These are phyloP conservation scores for Drosophila falleni DNA, from an alignment of 2,888 invertebrate species.

Conservation along the genomic window DNA sequence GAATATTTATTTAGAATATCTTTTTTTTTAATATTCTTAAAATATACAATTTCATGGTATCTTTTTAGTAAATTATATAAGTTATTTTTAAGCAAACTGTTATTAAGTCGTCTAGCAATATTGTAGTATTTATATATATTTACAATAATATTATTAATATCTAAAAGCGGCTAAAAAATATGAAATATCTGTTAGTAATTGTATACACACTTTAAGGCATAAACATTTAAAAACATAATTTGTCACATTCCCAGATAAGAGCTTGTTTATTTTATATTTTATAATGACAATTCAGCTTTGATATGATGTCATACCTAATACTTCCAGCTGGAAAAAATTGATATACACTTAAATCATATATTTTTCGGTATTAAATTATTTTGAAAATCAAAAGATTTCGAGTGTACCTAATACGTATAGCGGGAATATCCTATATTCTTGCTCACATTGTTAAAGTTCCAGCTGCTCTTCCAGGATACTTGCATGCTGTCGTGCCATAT, in stretches of 20 bases:
- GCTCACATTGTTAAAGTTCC: slow-evolving; percentile 19
- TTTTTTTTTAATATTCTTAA: neutral
- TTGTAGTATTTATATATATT: neutral
- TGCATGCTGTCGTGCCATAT: slow-evolving; percentile 68
- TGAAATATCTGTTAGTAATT: neutral
- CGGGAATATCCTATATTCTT: neutral
- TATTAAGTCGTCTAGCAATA: too few relatives aligned
- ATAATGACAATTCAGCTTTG: slow-evolving; percentile 5
- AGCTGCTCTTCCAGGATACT: slow-evolving; percentile 52
- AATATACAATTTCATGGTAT: slow-evolving; percentile 11
- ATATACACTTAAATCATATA: too few relatives aligned
- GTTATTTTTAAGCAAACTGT: too few relatives aligned
- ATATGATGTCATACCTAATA: slow-evolving; percentile 37
- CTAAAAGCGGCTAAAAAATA: too few relatives aligned
- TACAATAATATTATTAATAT: neutral
- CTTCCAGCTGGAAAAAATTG: slow-evolving; percentile 10
- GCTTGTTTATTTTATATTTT: neutral
- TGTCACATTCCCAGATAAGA: slow-evolving; percentile 3
- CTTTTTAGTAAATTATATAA: neutral
- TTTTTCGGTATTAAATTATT: too few relatives aligned
- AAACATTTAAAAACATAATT: neutral
- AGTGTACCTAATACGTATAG: neutral
- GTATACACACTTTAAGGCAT: neutral
- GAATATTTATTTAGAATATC: neutral
- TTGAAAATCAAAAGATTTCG: too few relatives aligned